Evolutionary conservation across 2,113 vertebrate genomes (phyloP), one percentile per base, ranked within the genome.

Genomic region (Murina feae): DNA sequence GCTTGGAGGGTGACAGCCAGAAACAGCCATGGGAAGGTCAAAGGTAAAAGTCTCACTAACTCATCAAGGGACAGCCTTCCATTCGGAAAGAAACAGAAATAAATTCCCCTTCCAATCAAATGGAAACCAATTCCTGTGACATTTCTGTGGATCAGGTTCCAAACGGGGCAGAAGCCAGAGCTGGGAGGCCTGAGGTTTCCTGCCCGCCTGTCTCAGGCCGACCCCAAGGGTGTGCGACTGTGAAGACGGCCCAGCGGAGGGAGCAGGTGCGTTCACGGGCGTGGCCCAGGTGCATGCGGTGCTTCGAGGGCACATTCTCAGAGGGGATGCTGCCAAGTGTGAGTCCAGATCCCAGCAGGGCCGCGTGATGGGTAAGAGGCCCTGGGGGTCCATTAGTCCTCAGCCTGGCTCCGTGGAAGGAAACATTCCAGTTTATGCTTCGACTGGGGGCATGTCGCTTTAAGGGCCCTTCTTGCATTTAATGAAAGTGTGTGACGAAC

Each of bases 231-330:
- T 1, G 6, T 4, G 53, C 0, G 2, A 16, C 4, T 10, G 4
- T 20, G 47, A 32, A 11, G 82, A 3, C 23, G 6, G 10, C 5
- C 6, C 6, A 0, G 6, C 5, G 0, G 2, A 1, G n/a, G 37
- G 9, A 14, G 17, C 30, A 9, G 2, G 14, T 2, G 20, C 16
- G 0, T 0, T 3, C 18, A 0, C 0, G 0, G 0, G 32, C 6
- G 17, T 9, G 63, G 63, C 30, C 18, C n/a, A 12, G 6, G 51
- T 4, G 28, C 35, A 72, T 0, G 25, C 6, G 60, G 60, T 63
- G 60, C 55, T 4, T 58, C 4, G 20, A 51, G 10, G 0, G 14
- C 8, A 1, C 4, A 2, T 9, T 10, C 35, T 39, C 5, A 8
- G 63, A 35, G 17, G 12, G 37, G 9, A 1, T 0, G 8, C 60